phyloP scores from a whole-genome alignment of 2,888 invertebrate species.

The Andrena minutula region DNA sequence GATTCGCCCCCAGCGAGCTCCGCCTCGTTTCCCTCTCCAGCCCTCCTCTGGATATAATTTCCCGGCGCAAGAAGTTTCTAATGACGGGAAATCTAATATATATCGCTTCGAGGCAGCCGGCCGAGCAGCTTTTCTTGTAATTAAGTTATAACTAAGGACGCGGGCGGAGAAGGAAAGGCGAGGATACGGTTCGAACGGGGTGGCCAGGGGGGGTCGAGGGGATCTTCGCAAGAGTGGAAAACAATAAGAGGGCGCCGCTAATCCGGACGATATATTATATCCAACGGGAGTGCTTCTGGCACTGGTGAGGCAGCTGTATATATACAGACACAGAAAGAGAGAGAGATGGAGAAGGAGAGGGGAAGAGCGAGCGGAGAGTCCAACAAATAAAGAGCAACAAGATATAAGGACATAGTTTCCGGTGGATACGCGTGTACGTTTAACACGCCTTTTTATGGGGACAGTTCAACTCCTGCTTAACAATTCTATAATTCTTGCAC shows the following conservation, averaged over 20 bases:
- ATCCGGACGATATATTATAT: constrained; percentile 84
- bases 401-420: constrained; percentile 35
- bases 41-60: constrained; percentile 68
- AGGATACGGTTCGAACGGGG: constrained; percentile 53
- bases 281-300: constrained; percentile 81
- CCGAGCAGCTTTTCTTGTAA: constrained; percentile 83
- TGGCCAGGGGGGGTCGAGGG: constrained; percentile 39
- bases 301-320: constrained; percentile 48
- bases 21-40: constrained; percentile 4
- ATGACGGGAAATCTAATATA: constrained; percentile 83
- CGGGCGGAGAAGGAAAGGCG: constrained; percentile 57
- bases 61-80: constrained; percentile 79
- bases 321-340: neutral
- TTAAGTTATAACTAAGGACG: constrained; percentile 83
- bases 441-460: constrained; percentile 3
- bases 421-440: constrained; percentile 19
- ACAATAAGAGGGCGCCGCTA: constrained; percentile 84
- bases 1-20: neutral
- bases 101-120: constrained; percentile 70
- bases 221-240: constrained; percentile 81
- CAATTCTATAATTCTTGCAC: neutral
- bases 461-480: neutral
- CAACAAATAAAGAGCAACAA: constrained; percentile 38
- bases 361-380: neutral
- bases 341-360: neutral